phyloP scores from a whole-genome alignment of 2,888 invertebrate genomes.

The Hirtodrosophila confusa region DNA sequence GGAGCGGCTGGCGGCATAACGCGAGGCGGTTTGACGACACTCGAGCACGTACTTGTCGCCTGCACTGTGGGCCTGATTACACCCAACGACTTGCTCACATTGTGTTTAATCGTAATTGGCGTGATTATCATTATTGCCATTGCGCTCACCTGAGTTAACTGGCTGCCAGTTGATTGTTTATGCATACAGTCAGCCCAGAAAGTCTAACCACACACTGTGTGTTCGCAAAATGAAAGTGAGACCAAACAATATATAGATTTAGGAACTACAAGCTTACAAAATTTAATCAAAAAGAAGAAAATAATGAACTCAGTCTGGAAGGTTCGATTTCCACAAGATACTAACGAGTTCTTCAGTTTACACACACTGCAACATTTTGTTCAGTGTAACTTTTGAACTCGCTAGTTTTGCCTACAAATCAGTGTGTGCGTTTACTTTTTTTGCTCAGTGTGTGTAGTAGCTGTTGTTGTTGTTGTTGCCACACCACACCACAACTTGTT shows the following conservation, averaged over 20 bases:
- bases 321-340: too few species aligned
- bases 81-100: constrained; percentile 90
- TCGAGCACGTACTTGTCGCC: constrained; percentile 89
- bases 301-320: too few species aligned
- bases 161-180: constrained; percentile 15
- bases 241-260: too few species aligned
- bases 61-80: constrained; percentile 89
- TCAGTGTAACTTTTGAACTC: too few species aligned
- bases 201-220: too few species aligned
- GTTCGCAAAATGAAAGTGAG: too few species aligned
- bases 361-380: too few species aligned
- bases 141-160: constrained; percentile 82
- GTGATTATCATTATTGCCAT: constrained; percentile 89
- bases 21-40: constrained; percentile 78
- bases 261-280: too few species aligned
- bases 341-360: too few species aligned
- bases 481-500: constrained; percentile 17
- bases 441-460: not conserved
- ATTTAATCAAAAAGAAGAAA: too few species aligned
- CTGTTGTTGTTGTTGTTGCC: constrained; percentile 14
- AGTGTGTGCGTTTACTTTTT: too few species aligned
- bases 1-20: constrained; percentile 38
- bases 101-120: constrained; percentile 90
- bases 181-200: not conserved
- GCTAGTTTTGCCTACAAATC: too few species aligned